Conservation (phyloP, 2,113 vertebrate species). For the Hemiscyllium ocellatum region DNA sequence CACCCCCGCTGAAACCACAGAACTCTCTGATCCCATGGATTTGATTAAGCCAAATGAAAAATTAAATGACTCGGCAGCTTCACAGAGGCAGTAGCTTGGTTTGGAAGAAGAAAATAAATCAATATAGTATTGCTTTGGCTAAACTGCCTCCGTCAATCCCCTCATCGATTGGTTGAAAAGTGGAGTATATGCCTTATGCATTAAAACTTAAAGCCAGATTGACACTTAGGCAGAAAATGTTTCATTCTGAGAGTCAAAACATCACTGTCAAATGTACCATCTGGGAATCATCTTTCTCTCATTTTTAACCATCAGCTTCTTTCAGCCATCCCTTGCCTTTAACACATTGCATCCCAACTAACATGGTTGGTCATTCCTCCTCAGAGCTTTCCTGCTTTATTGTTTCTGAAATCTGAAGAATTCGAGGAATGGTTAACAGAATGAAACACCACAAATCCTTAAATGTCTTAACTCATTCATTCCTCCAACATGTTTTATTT, state of each 20-base stretch:
- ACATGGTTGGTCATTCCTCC: neutral
- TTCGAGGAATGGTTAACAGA: no score
- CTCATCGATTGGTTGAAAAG: neutral
- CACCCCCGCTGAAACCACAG: neutral
- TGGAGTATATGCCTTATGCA: neutral
- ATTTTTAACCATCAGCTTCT: neutral
- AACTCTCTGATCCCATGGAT: neutral
- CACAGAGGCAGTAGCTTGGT: conserved; percentile 23
- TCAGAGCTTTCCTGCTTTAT: neutral
- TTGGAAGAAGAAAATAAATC: neutral
- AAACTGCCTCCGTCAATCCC: conserved; percentile 8
- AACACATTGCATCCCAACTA: neutral
- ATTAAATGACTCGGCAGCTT: neutral
- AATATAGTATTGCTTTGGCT: conserved; percentile 24
- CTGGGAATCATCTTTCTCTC: neutral
- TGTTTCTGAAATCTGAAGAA: neutral
- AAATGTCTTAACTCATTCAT: neutral
- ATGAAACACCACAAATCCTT: neutral
- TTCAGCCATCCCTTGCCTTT: neutral
- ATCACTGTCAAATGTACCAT: neutral
- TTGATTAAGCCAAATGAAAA: conserved; percentile 9
- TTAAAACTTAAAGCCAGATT: conserved; percentile 27
- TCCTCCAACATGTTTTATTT: no score
- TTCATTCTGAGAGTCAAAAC: neutral
- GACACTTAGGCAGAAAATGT: neutral